phyloP scores from a whole-genome alignment of 2,888 invertebrate species.

The Druceiella hillmani region DNA sequence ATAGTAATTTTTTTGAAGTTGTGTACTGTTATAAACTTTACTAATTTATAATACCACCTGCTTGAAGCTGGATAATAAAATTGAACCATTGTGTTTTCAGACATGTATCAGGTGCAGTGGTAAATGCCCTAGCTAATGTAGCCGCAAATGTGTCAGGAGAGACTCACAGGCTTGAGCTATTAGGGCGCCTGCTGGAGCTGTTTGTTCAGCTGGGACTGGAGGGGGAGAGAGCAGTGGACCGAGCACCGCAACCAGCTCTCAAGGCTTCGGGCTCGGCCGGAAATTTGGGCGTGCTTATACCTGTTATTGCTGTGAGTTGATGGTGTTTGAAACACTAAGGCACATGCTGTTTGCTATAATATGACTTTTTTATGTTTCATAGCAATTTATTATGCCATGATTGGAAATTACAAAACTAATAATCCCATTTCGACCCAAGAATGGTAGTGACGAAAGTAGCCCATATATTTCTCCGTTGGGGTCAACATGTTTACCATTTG shows the following conservation, averaged over 20 bases:
- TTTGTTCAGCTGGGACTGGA: constrained; percentile 98
- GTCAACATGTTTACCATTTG: too few relatives aligned
- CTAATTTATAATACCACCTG: too few relatives aligned
- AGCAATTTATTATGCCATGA: too few relatives aligned
- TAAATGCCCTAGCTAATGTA: constrained; percentile 94
- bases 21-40: too few relatives aligned
- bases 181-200: constrained; percentile 86
- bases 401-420: too few relatives aligned
- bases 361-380: neutral
- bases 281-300: constrained; percentile 95
- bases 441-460: too few relatives aligned
- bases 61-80: too few relatives aligned
- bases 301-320: constrained; percentile 84
- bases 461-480: too few relatives aligned
- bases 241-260: constrained; percentile 64
- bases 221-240: constrained; percentile 92
- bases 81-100: constrained; percentile 34
- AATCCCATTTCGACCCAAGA: too few relatives aligned
- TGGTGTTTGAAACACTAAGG: too few relatives aligned
- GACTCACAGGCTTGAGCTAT: constrained; percentile 73
- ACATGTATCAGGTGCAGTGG: constrained; percentile 91
- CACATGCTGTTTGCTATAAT: neutral
- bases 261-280: constrained; percentile 95
- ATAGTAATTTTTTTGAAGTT: too few relatives aligned
- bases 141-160: constrained; percentile 92